Conservation (phyloP, 2,888 invertebrate genomes). For the Macaria liturata region DNA sequence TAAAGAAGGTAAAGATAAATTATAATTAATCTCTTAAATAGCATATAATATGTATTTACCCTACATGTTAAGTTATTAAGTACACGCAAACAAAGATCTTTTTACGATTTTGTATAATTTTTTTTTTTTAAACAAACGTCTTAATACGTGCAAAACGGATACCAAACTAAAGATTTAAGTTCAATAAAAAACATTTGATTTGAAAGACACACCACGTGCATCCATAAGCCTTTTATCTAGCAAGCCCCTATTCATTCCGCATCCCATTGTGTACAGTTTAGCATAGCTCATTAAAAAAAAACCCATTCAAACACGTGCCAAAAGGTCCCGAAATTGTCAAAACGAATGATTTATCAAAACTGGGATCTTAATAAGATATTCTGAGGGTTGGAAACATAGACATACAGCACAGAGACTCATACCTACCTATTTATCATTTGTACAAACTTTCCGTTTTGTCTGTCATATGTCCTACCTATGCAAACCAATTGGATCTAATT, state of each 20-base stretch:
- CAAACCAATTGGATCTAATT: too few species aligned
- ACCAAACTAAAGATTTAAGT: neutral
- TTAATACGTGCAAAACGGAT: neutral
- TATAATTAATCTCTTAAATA: too few species aligned
- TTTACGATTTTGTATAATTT: too few species aligned
- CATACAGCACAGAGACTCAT: too few species aligned
- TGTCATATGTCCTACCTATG: too few species aligned
- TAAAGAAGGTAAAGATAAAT: neutral
- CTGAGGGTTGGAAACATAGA: neutral
- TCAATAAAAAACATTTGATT: neutral
- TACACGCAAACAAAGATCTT: too few species aligned
- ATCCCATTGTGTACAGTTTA: neutral
- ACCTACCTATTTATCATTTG: too few species aligned
- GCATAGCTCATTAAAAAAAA: slow-evolving; percentile 10
- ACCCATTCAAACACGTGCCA: slow-evolving; percentile 16
- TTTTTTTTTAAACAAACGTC: neutral
- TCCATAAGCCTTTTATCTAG: too few species aligned
- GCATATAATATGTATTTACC: too few species aligned
- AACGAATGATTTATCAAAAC: slow-evolving; percentile 29
- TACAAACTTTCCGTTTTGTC: too few species aligned
- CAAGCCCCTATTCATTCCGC: too few species aligned
- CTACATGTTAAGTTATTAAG: too few species aligned
- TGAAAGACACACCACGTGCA: neutral
- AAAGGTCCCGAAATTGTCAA: slow-evolving; percentile 23
- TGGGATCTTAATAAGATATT: slow-evolving; percentile 28